Percentiles rank a stretch among this genome's conserved stretches.
phyloP scores from a whole-genome alignment of 1,140 invertebrate genomes.

The Heliothis subflexa region DNA sequence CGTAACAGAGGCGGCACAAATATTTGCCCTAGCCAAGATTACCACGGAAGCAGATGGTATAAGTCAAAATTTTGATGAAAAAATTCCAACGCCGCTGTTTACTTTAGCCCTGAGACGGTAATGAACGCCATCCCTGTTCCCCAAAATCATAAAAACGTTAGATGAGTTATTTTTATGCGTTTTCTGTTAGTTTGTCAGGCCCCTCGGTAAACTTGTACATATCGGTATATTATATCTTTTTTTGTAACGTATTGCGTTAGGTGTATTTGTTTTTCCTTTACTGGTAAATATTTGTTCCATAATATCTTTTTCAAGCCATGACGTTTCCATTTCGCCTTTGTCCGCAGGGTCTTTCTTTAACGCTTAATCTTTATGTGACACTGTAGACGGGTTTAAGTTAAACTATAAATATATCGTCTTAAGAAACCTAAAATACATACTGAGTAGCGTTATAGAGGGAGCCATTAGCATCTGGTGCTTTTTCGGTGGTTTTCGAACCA shows the following conservation, averaged over 20 bases:
- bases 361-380: constrained; percentile 6
- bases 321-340: neutral
- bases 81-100: constrained; percentile 71
- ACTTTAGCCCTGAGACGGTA: constrained; percentile 61
- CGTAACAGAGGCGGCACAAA: constrained; percentile 57
- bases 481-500: constrained; percentile 16
- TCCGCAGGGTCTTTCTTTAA: neutral
- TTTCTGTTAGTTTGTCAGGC: constrained; percentile 46
- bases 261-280: constrained; percentile 24
- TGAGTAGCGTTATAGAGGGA: neutral
- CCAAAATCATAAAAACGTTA: constrained; percentile 52
- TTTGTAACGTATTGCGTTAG: constrained; percentile 8
- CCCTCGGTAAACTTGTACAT: neutral
- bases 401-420: too few species aligned
- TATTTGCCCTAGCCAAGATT: constrained; percentile 69
- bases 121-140: constrained; percentile 56
- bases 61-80: constrained; percentile 79
- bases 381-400: neutral
- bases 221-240: neutral
- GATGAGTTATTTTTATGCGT: constrained; percentile 55
- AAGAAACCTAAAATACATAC: too few species aligned
- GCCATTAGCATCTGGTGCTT: constrained; percentile 36
- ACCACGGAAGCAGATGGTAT: constrained; percentile 68
- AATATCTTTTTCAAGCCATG: neutral
- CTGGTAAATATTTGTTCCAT: constrained; percentile 5